A percentile compares a stretch with the other conserved stretches of the same genome.
Evolutionary conservation across 2,888 invertebrate genomes (phyloP).

Genomic region (Nowickia ferox): DNA sequence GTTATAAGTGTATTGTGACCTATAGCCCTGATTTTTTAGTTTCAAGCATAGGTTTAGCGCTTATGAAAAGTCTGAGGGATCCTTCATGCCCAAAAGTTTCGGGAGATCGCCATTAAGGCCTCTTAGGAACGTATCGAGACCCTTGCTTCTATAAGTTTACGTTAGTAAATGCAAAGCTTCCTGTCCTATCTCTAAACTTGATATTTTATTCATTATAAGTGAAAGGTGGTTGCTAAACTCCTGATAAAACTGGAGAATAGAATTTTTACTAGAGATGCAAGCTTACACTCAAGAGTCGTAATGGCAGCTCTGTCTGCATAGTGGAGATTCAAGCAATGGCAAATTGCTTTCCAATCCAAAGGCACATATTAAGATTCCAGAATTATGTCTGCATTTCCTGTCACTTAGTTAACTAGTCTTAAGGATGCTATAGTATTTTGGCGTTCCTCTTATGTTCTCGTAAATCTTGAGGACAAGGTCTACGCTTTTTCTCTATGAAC

Average conservation of each 20-base stretch:
- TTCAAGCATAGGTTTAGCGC: slow-evolving; percentile 5
- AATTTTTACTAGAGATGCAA: background rate
- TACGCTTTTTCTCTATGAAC: slow-evolving; percentile 3
- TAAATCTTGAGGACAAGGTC: background rate
- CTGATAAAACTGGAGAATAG: slow-evolving; percentile 4
- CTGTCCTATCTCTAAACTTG: too few relatives aligned
- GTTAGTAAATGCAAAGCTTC: too few relatives aligned
- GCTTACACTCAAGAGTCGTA: slow-evolving; percentile 9
- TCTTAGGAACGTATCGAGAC: background rate
- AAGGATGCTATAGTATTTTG: background rate
- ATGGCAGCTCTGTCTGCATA: slow-evolving; percentile 16
- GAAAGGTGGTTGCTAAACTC: slow-evolving; percentile 2
- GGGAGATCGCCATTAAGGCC: background rate
- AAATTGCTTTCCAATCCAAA: too few relatives aligned
- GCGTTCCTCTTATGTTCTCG: background rate
- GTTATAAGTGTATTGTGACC: too few relatives aligned
- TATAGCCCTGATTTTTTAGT: too few relatives aligned
- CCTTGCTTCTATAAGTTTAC: slow-evolving; percentile 1
- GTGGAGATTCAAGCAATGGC: too few relatives aligned
- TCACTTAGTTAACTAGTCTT: background rate
- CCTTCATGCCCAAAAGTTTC: background rate
- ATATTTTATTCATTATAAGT: too few relatives aligned
- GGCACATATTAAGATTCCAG: slow-evolving; percentile 21
- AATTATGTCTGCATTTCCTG: background rate
- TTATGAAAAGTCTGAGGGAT: background rate